Base-by-base conservation (phyloP, 2,113 vertebrate species). In the Cynopterus brachyotis region DNA sequence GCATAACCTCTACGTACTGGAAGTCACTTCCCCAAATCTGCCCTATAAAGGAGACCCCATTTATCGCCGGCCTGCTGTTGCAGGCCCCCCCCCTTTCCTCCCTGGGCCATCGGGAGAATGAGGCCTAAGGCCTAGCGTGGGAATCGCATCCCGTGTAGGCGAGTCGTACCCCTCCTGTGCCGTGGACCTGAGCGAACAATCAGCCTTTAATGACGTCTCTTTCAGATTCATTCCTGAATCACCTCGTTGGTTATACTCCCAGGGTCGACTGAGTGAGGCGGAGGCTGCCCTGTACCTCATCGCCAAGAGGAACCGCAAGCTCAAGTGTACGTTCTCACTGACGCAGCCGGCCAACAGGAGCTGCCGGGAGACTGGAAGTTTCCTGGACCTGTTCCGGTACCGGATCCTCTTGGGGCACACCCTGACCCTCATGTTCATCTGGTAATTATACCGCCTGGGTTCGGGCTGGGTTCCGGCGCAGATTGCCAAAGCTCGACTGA, bases 201-300 rank as follows among this genome's bases (percentile, higher is more conserved):
- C 94, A 96, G 96, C 96, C 85, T 98, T 95, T 91, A 70, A 81
- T 97, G 97, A 96, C 91, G 0, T 98, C 92, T 94, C 42, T 98
- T 98, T 96, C 97, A 99, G 99, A 89, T 99, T 98, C 96, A 98
- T 99, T 98, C 99, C 99, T 1, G 99, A 99, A 95, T 99, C 99
- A 4, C 99, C 99, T 5, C 99, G 99, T 93, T 99, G 99, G 99
- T 98, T 99, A 15, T 99, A 99, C 76, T 98, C 99, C 15, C 99
- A 98, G 96, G 99, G 99, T 89, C 98, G 98, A 1, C 97, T 99
- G 89, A 98, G 62, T 12, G 98, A 99, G 97, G 99, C 99, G 0
- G 98, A 99, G 95, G 98, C 98, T 47, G 96, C 98, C 0, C 98
- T 99, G 72, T 98, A 97, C 96, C 97, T 98, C 97, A 98, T 99